Evolutionary conservation across 2,797 vertebrate species (phyloP).

Genomic region (Otus scops): DNA sequence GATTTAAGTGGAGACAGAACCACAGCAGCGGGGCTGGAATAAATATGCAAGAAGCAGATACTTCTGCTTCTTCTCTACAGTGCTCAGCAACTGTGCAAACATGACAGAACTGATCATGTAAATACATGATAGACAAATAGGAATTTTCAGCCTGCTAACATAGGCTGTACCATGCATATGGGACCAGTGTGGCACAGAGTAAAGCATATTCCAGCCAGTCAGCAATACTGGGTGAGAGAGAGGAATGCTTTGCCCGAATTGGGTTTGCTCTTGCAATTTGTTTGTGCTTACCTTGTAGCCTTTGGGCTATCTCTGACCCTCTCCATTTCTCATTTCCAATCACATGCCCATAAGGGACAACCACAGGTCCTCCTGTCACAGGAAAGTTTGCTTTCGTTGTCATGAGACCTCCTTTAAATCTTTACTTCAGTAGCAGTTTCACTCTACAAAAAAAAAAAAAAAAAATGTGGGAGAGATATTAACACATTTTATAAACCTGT

Average conservation of each 20-base stretch:
- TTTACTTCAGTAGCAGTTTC: not conserved
- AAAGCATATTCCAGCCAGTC: not conserved
- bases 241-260: not conserved
- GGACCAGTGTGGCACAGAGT: not conserved
- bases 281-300: constrained; percentile 71
- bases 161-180: fast-evolving
- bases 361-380: constrained; percentile 26
- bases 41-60: not conserved
- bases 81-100: not conserved
- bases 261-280: not conserved
- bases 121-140: fast-evolving
- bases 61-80: not conserved
- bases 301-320: constrained; percentile 70
- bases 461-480: not conserved
- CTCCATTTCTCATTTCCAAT: constrained; percentile 79
- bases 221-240: fast-evolving
- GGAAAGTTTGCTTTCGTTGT: not conserved
- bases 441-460: not conserved
- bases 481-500: not conserved
- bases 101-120: fast-evolving
- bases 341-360: constrained; percentile 74
- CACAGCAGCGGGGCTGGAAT: too few species aligned
- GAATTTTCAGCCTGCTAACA: not conserved
- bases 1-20: not conserved
- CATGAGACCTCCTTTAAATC: not conserved